Evolutionary conservation across 2,113 vertebrate genomes (phyloP).

Genomic region (Callipepla squamata): DNA sequence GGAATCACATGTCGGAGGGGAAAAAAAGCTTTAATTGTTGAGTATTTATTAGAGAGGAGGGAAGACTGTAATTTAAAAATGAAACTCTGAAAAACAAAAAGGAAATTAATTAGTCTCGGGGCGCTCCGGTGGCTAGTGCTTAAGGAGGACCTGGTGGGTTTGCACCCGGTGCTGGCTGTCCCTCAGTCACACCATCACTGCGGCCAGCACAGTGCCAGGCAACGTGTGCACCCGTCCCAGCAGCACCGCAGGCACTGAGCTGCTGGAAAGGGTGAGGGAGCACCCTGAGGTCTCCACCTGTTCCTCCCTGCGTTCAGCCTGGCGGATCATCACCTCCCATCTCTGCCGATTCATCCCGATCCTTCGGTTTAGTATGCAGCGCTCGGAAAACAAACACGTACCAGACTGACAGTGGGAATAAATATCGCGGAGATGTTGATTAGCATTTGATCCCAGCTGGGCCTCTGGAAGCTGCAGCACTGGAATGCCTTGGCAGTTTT

Average conservation of each 20-base stretch:
- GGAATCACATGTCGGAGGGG: slow-evolving; percentile 81
- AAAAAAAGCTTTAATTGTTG: slow-evolving; percentile 84
- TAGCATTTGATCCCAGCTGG: slow-evolving; percentile 85
- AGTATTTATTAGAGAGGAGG: slow-evolving; percentile 86
- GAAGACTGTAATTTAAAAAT: slow-evolving; percentile 84
- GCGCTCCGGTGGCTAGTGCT: slow-evolving; percentile 35
- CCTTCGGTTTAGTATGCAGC: slow-evolving; percentile 74
- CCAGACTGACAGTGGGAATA: slow-evolving; percentile 81
- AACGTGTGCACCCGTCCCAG: background rate
- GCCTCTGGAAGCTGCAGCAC: slow-evolving; percentile 76
- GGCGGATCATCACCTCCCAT: slow-evolving; percentile 44
- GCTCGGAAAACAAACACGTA: slow-evolving; percentile 79
- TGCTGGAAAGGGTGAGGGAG: background rate
- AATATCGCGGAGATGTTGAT: slow-evolving; percentile 78
- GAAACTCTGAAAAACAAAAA: slow-evolving; percentile 82
- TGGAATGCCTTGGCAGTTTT: slow-evolving; percentile 82
- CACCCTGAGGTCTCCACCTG: background rate
- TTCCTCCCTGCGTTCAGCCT: background rate
- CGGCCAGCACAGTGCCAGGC: background rate
- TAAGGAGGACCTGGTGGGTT: background rate
- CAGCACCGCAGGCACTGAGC: too few relatives aligned
- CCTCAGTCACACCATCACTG: background rate
- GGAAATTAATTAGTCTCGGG: slow-evolving; percentile 76
- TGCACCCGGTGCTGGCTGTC: fast-evolving
- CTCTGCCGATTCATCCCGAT: slow-evolving; percentile 55